Conservation (phyloP, 2,888 invertebrate species). For the Acanthoscelides obtectus region DNA sequence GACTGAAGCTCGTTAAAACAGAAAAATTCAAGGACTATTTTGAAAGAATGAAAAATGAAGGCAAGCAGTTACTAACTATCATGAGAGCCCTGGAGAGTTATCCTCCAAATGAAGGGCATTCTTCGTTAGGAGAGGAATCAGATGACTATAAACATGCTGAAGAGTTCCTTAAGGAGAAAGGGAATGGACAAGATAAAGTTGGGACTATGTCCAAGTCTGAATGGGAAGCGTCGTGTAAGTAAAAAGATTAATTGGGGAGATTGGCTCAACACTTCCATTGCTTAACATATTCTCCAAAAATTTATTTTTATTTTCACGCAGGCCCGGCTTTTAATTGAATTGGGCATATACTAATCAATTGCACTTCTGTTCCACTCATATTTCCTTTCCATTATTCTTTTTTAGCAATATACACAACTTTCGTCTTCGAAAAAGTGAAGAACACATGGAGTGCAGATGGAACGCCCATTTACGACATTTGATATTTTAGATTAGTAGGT, state of each 20-base stretch:
- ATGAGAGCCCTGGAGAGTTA: slow-evolving; percentile 81
- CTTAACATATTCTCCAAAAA: background rate
- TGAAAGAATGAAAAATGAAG: slow-evolving; percentile 57
- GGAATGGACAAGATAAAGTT: slow-evolving; percentile 46
- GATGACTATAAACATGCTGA: slow-evolving; percentile 73
- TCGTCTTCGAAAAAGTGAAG: slow-evolving; percentile 77
- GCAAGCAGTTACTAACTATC: slow-evolving; percentile 60
- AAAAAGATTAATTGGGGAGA: background rate
- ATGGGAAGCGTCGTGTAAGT: slow-evolving; percentile 91
- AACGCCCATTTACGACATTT: slow-evolving; percentile 55
- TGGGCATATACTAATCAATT: background rate
- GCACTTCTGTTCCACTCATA: background rate
- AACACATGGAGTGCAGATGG: slow-evolving; percentile 60
- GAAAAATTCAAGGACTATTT: slow-evolving; percentile 79
- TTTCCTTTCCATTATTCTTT: slow-evolving; percentile 33
- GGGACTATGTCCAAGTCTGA: slow-evolving; percentile 86
- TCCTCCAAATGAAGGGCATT: slow-evolving; percentile 56
- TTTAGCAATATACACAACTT: slow-evolving; percentile 76
- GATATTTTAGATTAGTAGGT: slow-evolving; percentile 11
- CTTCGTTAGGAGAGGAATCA: slow-evolving; percentile 55
- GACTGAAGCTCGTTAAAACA: slow-evolving; percentile 62
- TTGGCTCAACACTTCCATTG: background rate
- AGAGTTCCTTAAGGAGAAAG: slow-evolving; percentile 50
- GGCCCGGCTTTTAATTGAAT: too few relatives aligned
- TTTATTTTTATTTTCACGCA: background rate